Evolutionary conservation across 2,888 invertebrate species (phyloP).

Genomic region (Hesperia comma): DNA sequence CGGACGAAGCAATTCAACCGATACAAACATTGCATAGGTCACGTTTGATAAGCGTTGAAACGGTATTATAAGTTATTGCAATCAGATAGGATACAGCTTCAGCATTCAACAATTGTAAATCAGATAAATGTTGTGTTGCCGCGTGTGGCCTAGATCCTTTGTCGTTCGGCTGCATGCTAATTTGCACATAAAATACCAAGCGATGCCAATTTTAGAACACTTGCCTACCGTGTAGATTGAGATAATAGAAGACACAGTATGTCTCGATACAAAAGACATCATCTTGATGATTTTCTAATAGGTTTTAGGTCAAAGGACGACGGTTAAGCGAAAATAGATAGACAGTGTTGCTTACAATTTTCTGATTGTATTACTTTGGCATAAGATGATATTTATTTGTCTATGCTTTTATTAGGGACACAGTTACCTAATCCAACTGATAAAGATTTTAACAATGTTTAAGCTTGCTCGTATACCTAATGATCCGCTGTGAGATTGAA

Average conservation of each 20-base stretch:
- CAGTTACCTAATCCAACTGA: too few relatives aligned
- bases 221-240: background rate
- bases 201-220: slow-evolving; percentile 10
- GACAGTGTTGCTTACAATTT: background rate
- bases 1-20: too few relatives aligned
- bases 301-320: background rate
- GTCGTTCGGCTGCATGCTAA: slow-evolving; percentile 7
- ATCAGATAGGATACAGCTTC: slow-evolving; percentile 17
- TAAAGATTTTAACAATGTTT: too few relatives aligned
- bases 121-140: slow-evolving; percentile 15
- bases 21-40: background rate
- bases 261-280: background rate
- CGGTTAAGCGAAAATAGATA: background rate
- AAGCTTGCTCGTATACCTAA: background rate
- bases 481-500: background rate
- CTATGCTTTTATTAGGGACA: too few relatives aligned
- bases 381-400: too few relatives aligned
- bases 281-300: background rate
- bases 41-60: slow-evolving; percentile 1
- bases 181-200: slow-evolving; percentile 8
- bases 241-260: slow-evolving; percentile 3
- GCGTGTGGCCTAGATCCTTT: slow-evolving; percentile 17
- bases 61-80: background rate
- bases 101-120: slow-evolving; percentile 16
- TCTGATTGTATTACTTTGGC: background rate